These are phyloP conservation scores for Contarinia nasturtii DNA, from an alignment of 1,140 invertebrate genomes.

Conservation along the genomic window DNA sequence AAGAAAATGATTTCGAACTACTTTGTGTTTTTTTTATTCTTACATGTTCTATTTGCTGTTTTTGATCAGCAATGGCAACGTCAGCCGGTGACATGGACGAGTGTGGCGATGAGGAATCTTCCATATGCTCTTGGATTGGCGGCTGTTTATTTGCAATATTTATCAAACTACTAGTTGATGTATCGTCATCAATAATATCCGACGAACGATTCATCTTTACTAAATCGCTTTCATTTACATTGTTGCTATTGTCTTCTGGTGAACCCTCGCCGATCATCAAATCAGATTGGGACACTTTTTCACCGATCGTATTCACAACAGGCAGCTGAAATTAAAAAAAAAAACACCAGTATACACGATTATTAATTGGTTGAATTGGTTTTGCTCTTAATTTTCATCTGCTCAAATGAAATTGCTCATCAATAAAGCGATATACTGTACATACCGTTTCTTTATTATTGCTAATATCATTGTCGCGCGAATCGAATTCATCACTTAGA, in stretches of 20 bases:
- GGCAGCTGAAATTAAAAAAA: background rate
- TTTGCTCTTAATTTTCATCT: background rate
- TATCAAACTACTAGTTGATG: slow-evolving; percentile 1
- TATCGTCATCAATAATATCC: background rate
- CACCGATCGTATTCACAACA: background rate
- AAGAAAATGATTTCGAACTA: background rate
- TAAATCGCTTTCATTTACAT: background rate
- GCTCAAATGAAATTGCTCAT: background rate
- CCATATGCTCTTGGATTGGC: slow-evolving; percentile 1
- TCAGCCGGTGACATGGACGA: background rate
- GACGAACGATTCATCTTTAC: background rate
- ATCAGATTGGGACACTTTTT: background rate
- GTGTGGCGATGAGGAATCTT: background rate
- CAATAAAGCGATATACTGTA: background rate
- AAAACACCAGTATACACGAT: background rate
- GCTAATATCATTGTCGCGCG: slow-evolving; percentile 6
- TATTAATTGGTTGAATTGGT: background rate
- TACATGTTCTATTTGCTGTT: background rate
- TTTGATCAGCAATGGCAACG: background rate
- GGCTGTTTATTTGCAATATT: slow-evolving; percentile 1
- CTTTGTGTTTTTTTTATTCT: too few relatives aligned
- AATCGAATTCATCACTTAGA: slow-evolving; percentile 20
- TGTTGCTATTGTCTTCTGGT: slow-evolving; percentile 10
- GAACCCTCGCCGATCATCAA: background rate
- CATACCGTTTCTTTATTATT: background rate